Evolutionary conservation across 2,888 invertebrate genomes (phyloP), one percentile per base, ranked within the genome.

Genomic region (Ectemnius continuus): DNA sequence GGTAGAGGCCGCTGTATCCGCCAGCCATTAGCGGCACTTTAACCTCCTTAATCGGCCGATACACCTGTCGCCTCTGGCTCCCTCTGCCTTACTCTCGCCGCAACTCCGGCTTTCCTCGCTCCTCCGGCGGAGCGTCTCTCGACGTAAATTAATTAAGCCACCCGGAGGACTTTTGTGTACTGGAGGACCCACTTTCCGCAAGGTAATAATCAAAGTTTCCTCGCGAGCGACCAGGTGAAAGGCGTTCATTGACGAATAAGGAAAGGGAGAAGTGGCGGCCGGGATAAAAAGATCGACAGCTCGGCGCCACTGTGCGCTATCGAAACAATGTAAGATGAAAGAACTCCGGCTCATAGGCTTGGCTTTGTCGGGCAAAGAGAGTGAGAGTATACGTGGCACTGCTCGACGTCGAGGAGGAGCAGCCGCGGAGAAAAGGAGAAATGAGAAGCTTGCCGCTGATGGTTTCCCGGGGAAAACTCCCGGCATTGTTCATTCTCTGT

Each of bases 401-500:
- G 20, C 67, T 23, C 26, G 59, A 4, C 23, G 45, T 28, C 26
- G 23, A 23, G 20, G 45, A 4, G n/a, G n/a, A 36, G 47, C 11
- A 8, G 45, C 16, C 11, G 13, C 14, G n/a, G 16, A 14, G 59
- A 14, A 16, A 52, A 6, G 52, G 16, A 52, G 16, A 52, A 52
- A 52, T 16, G 52, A 52, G 52, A 52, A 16, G 52, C 52, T 52
- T 14, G 65, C 47, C 48, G 61, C 18, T 16, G 76, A 18, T 11
- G 46, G 18, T 56, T 36, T 64, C 68, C 67, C 56, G 66, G 56
- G 62, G 72, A 67, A 76, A 56, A 61, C 69, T 60, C 69, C 60
- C 60, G 72, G 72, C 81, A 86, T 86, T 86, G 86, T 85, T 88
- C 85, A 86, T 84, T 76, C 86, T 78, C 77, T 84, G 84, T 85